Conservation (phyloP, 2,113 vertebrate genomes). For the Labeo catla region DNA sequence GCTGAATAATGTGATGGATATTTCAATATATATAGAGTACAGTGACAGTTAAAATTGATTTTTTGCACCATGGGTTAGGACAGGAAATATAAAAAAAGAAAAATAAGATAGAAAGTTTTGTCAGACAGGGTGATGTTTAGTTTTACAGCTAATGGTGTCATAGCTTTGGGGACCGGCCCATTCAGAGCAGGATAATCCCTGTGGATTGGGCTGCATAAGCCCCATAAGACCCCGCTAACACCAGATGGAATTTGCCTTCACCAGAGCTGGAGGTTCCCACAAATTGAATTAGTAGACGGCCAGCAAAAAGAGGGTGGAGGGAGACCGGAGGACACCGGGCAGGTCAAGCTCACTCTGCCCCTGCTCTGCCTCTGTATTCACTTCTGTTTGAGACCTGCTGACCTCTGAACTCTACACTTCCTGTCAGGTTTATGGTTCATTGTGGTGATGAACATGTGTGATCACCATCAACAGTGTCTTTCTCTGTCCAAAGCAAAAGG, state of each 20-base stretch:
- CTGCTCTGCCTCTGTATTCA: slow-evolving; percentile 25
- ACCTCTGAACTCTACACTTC: not conserved
- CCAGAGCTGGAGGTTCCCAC: slow-evolving; percentile 63
- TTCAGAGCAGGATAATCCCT: slow-evolving; percentile 68
- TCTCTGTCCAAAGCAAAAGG: slow-evolving; percentile 1
- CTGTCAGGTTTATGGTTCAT: not conserved
- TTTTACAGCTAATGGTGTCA: slow-evolving; percentile 24
- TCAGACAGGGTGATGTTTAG: not conserved
- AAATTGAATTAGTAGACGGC: slow-evolving; percentile 67
- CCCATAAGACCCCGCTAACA: slow-evolving; percentile 66
- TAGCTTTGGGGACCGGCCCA: slow-evolving; percentile 6
- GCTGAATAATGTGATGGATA: not conserved
- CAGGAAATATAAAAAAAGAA: not conserved
- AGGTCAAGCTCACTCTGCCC: slow-evolving; percentile 51
- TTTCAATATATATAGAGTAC: not conserved
- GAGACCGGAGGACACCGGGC: slow-evolving; percentile 64
- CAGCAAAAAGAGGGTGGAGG: slow-evolving; percentile 71
- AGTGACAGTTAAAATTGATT: too few species aligned
- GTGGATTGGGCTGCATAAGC: slow-evolving; percentile 65
- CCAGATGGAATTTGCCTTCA: slow-evolving; percentile 70
- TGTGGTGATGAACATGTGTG: not conserved
- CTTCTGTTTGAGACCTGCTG: slow-evolving; percentile 3
- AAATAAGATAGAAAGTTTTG: not conserved
- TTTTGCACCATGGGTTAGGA: too few species aligned
- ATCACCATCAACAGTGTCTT: not conserved